These are phyloP conservation scores for Catharus bicknelli DNA, from an alignment of 2,113 vertebrate genomes.

Conservation along the genomic window DNA sequence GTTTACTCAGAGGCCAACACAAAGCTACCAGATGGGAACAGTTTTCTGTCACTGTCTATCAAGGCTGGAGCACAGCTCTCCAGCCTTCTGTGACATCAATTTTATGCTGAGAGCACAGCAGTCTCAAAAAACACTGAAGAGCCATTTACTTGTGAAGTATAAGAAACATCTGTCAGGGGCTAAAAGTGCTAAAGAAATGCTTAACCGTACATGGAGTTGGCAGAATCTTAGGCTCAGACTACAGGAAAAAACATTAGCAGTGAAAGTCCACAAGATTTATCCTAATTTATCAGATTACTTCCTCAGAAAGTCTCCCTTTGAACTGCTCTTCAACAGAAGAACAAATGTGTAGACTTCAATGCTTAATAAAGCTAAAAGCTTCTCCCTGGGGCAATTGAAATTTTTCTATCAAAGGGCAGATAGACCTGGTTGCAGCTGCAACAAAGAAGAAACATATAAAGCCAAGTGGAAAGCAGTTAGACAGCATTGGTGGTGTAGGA, in stretches of 20 bases:
- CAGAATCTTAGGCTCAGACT: slow-evolving; percentile 70
- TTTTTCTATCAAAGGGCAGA: slow-evolving; percentile 78
- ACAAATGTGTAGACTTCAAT: slow-evolving; percentile 80
- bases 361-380: slow-evolving; percentile 85
- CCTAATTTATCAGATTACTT: slow-evolving; percentile 84
- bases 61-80: slow-evolving; percentile 18
- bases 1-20: slow-evolving; percentile 21
- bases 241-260: slow-evolving; percentile 64
- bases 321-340: slow-evolving; percentile 78
- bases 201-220: slow-evolving; percentile 63
- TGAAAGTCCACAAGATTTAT: slow-evolving; percentile 71
- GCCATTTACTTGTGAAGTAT: slow-evolving; percentile 61
- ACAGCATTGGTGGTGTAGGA: slow-evolving; percentile 75
- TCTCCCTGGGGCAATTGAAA: slow-evolving; percentile 81
- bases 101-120: slow-evolving; percentile 63
- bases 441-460: slow-evolving; percentile 82
- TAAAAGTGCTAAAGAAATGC: slow-evolving; percentile 67
- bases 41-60: slow-evolving; percentile 38
- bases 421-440: slow-evolving; percentile 79
- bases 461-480: slow-evolving; percentile 80
- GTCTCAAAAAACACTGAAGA: slow-evolving; percentile 68
- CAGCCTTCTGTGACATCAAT: slow-evolving; percentile 60
- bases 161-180: slow-evolving; percentile 68
- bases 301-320: slow-evolving; percentile 76
- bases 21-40: slow-evolving; percentile 32